Base-by-base conservation (phyloP, 2,888 invertebrate species). In the Drosophila borborema region DNA sequence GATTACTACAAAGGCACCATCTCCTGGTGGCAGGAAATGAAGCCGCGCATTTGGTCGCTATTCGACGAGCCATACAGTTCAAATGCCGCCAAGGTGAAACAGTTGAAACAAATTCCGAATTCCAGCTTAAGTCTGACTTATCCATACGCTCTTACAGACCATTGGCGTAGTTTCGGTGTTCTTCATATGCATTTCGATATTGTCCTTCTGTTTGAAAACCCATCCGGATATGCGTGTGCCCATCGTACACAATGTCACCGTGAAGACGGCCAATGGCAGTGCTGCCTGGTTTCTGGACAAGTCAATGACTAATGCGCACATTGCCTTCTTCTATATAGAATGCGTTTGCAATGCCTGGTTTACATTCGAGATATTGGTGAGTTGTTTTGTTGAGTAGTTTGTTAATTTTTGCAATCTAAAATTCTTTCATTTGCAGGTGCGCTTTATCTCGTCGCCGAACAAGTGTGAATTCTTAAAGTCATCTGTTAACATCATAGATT, bases 31-130 rank as follows among this genome's bases (percentile, higher is more conserved):
- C 99, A 99, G 94, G 96, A 97, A 91, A 95, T 97, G 92, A 99
- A 99, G 93, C 99, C 99, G 46, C 98, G 98, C 94, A 97, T 99
- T 93, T 99, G 99, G 99, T 98, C 99, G 43, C 95, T 99, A 69
- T 99, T 99, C 93, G 99, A 99, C 93, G 99, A 99, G 93, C 99
- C 99, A 1, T 99, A 99, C 94, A 99, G 99, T 91, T 99, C 99
- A 64, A 97, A 97, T 91, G 96, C 97, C 88, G 99, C 99, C 77
- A 99, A 99, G 96, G 99, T 99, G 5, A 94, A 48, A 3, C 0
- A 5, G 1, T 3, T 2, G 4, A 6, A 23, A 12, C 1, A 4
- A 9, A 3, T 0, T 1, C 23, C 5, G n/a, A 38, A 38, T 28
- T 6, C 28, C 28, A 23, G 7, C 4, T 10, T 8, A 9, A 38